Percentiles rank a stretch among this genome's conserved stretches.
Conservation (phyloP, 2,113 vertebrate genomes). For the Herpailurus yagouaroundi region DNA sequence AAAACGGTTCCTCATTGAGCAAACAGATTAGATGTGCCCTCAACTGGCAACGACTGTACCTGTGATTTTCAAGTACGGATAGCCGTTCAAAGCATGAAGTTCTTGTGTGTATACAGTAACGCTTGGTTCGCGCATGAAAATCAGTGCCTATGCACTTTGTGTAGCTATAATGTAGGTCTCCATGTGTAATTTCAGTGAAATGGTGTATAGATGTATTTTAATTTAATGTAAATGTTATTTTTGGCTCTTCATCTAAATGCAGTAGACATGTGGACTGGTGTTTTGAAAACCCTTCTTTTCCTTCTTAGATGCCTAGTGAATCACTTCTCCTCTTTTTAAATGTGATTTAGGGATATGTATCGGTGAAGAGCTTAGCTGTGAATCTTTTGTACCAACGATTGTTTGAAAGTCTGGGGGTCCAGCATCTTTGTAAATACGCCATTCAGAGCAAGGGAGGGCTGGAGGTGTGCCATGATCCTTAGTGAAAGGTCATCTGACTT, state of each 20-base stretch:
- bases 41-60: slow-evolving; percentile 81
- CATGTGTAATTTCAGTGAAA: slow-evolving; percentile 89
- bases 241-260: slow-evolving; percentile 83
- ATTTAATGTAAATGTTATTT: slow-evolving; percentile 83
- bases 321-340: slow-evolving; percentile 80
- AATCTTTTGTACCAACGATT: slow-evolving; percentile 82
- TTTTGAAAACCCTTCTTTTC: slow-evolving; percentile 78
- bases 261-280: slow-evolving; percentile 82
- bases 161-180: slow-evolving; percentile 93
- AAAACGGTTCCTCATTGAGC: slow-evolving; percentile 81
- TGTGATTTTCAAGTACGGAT: slow-evolving; percentile 80
- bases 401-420: slow-evolving; percentile 84
- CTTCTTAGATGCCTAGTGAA: slow-evolving; percentile 64
- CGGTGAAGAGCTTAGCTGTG: slow-evolving; percentile 82
- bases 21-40: slow-evolving; percentile 78
- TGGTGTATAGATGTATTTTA: slow-evolving; percentile 88
- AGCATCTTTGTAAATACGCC: slow-evolving; percentile 90
- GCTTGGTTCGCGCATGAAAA: slow-evolving; percentile 92
- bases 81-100: slow-evolving; percentile 87
- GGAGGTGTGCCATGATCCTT: slow-evolving; percentile 53
- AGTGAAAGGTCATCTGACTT: slow-evolving; percentile 51
- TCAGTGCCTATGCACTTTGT: slow-evolving; percentile 95
- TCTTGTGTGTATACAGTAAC: slow-evolving; percentile 82
- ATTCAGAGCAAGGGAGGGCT: slow-evolving; percentile 80
- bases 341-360: slow-evolving; percentile 84